Evolutionary conservation across 2,888 invertebrate genomes (phyloP).

Genomic region (Parasteatoda lunata): DNA sequence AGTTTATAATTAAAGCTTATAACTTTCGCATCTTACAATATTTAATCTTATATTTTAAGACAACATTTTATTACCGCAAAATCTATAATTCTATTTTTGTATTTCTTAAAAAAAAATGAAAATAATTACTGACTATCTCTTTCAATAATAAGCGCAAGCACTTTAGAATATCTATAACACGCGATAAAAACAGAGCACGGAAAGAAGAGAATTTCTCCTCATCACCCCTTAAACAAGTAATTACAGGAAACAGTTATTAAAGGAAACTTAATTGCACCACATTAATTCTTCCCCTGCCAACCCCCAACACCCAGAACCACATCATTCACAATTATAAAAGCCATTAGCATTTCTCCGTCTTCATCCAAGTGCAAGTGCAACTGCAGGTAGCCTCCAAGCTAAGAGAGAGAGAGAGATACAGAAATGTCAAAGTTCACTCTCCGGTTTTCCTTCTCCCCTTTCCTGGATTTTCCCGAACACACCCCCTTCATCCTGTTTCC

Average conservation of each 20-base stretch:
- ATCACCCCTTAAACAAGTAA: background rate
- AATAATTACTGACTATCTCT: no score
- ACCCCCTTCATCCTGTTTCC: background rate
- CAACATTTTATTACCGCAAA: no score
- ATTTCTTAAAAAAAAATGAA: no score
- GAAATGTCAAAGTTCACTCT: conserved; percentile 43
- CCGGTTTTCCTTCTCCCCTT: background rate
- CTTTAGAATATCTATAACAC: no score
- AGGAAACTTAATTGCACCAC: conserved; percentile 23
- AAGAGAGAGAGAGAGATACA: background rate
- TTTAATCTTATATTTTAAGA: no score
- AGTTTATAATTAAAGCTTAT: no score
- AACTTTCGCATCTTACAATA: no score
- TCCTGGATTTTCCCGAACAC: background rate
- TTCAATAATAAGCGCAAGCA: no score
- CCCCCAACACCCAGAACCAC: conserved; percentile 2
- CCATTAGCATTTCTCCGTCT: background rate
- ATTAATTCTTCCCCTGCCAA: conserved; percentile 4
- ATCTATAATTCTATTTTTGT: no score
- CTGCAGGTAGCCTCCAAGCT: background rate
- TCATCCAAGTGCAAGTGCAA: background rate
- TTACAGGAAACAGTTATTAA: conserved; percentile 1
- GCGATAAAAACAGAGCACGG: no score
- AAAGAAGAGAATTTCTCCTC: no score
- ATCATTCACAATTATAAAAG: conserved; percentile 42